Evolutionary conservation across 2,888 invertebrate species (phyloP), one percentile per base, ranked within the genome.

Genomic region (Nebria salina): DNA sequence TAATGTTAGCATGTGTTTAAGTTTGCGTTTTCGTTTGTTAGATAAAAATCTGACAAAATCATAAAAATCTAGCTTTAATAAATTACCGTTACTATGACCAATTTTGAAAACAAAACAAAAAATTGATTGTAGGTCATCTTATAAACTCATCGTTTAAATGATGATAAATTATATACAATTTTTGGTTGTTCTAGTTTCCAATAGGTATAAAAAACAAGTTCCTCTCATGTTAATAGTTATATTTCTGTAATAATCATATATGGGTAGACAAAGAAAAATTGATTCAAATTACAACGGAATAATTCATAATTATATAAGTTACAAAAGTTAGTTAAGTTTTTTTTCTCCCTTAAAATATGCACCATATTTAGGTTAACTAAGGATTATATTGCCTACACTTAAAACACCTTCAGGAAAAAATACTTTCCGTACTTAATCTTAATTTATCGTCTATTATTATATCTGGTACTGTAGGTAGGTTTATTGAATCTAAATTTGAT

Each of bases 361-460:
- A 54, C 54, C 54, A 54, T 54, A 54, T 54, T 54, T 54, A 54
- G 54, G 54, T 54, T 54, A 54, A 54, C 54, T 54, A 54, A 54
- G 6, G 54, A 54, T 54, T 54, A 54, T 54, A 8, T 43, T 43
- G 8, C 54, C 54, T 13, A 54, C 54, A 54, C 54, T 54, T 4
- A 54, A 54, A 54, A 54, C 54, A 13, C 54, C 54, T 54, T 54
- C 54, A 54, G 13, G 54, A 54, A 54, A 54, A 54, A 54, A 54
- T 54, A 8, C 11, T 54, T 54, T 54, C 3, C 54, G 54, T 54
- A 7, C 54, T 8, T 54, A 54, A 54, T 54, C 54, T 54, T 54
- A 54, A 11, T 54, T 54, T 54, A 54, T 54, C 7, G 54, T 54
- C 54, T 54, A 54, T 54, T 54, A 54, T 54, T 54, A 54, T 54